Conservation (phyloP, 1,140 invertebrate genomes). For the Metaphire vulgaris region DNA sequence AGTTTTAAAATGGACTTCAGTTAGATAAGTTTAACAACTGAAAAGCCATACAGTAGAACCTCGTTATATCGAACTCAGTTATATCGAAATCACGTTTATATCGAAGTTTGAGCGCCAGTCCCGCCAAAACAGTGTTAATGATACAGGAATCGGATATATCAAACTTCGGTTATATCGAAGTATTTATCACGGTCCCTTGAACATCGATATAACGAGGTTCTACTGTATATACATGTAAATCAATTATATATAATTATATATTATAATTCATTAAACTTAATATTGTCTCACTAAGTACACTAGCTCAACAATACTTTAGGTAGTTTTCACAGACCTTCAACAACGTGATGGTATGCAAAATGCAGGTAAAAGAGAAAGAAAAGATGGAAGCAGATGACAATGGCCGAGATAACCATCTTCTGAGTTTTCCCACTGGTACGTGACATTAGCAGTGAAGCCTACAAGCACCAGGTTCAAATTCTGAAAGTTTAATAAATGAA, state of each 20-base stretch:
- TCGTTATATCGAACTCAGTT: too few species aligned
- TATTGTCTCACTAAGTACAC: background rate
- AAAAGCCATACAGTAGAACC: too few species aligned
- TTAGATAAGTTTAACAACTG: too few species aligned
- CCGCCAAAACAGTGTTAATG: too few species aligned
- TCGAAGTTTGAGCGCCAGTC: too few species aligned
- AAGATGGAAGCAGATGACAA: slow-evolving; percentile 44
- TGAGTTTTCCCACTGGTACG: slow-evolving; percentile 45
- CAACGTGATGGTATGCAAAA: slow-evolving; percentile 54
- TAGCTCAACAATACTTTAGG: background rate
- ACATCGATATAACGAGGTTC: background rate
- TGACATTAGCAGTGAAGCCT: slow-evolving; percentile 47
- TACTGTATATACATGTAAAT: background rate
- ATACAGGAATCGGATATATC: background rate
- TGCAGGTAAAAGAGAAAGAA: slow-evolving; percentile 52
- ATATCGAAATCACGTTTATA: too few species aligned
- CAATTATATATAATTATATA: background rate
- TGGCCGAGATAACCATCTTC: slow-evolving; percentile 43
- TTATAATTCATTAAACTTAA: background rate
- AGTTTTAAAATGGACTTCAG: too few species aligned
- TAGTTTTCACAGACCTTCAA: slow-evolving; percentile 42
- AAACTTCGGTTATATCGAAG: background rate
- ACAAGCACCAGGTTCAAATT: slow-evolving; percentile 16
- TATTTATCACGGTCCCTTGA: background rate
- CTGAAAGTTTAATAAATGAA: background rate